A percentile compares a stretch with the other conserved stretches of the same genome.
Evolutionary conservation across 2,888 invertebrate species (phyloP).

Genomic region (Marronus borbonicus): DNA sequence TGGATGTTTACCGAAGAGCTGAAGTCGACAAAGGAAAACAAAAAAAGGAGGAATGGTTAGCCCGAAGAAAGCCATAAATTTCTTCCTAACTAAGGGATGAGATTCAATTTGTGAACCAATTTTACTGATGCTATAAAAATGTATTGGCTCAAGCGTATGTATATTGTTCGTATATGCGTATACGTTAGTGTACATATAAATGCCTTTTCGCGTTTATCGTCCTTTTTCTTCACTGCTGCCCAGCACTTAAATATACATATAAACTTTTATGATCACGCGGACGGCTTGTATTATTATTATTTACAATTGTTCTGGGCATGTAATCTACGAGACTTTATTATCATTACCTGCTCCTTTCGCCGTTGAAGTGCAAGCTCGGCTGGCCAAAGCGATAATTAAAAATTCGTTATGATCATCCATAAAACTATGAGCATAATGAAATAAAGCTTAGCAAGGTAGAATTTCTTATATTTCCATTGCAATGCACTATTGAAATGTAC

Average conservation of each 20-base stretch:
- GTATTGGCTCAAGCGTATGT: slow-evolving; percentile 47
- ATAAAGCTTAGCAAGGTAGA: too few relatives aligned
- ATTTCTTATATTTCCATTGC: too few relatives aligned
- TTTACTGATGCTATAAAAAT: slow-evolving; percentile 60
- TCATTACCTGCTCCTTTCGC: slow-evolving; percentile 23
- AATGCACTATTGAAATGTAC: too few relatives aligned
- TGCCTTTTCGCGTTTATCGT: slow-evolving; percentile 45
- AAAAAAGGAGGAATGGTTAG: slow-evolving; percentile 57
- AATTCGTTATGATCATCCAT: slow-evolving; percentile 15
- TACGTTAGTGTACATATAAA: slow-evolving; percentile 34
- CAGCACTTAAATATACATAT: slow-evolving; percentile 50
- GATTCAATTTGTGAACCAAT: slow-evolving; percentile 63
- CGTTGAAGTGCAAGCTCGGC: neutral
- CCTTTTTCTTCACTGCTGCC: slow-evolving; percentile 38
- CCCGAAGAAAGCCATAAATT: slow-evolving; percentile 62
- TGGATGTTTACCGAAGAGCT: slow-evolving; percentile 49
- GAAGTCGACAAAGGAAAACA: slow-evolving; percentile 40
- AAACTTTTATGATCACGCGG: slow-evolving; percentile 46
- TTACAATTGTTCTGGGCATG: slow-evolving; percentile 47
- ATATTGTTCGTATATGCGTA: slow-evolving; percentile 38
- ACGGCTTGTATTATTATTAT: slow-evolving; percentile 47
- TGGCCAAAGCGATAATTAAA: slow-evolving; percentile 33
- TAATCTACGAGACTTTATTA: slow-evolving; percentile 48
- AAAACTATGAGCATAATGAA: too few relatives aligned
- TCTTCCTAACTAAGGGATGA: slow-evolving; percentile 59